Percentiles rank a stretch among this genome's conserved stretches.
Conservation (phyloP, 2,113 vertebrate species). For the Halichoerus grypus region DNA sequence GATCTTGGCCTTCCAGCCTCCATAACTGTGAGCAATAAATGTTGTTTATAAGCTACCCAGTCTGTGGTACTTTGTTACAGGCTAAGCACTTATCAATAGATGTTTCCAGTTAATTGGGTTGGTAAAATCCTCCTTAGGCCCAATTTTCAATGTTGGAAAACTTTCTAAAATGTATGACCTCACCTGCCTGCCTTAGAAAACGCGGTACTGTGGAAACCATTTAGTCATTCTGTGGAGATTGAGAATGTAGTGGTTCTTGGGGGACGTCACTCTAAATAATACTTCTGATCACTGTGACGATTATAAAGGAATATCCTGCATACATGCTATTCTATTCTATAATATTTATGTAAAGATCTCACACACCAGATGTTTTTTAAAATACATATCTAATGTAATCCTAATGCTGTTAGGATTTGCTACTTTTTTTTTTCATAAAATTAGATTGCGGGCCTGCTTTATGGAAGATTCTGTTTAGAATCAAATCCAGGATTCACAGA, state of each 20-base stretch:
- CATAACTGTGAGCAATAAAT: rapidly evolving
- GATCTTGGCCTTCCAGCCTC: neutral
- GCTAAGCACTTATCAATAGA: neutral
- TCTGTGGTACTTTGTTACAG: neutral
- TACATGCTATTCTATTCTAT: rapidly evolving
- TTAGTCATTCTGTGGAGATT: rapidly evolving
- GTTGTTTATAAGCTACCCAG: neutral
- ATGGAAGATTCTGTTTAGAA: neutral
- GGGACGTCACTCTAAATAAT: rapidly evolving
- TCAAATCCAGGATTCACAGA: no score
- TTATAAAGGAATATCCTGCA: rapidly evolving
- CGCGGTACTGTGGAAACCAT: neutral
- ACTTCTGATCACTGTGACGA: neutral
- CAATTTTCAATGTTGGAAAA: neutral
- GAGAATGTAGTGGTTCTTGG: rapidly evolving
- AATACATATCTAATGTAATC: rapidly evolving
- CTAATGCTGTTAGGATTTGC: no score
- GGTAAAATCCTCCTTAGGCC: neutral
- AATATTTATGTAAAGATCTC: rapidly evolving
- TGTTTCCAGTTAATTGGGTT: neutral
- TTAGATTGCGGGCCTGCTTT: neutral
- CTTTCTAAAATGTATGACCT: neutral
- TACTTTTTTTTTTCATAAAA: neutral
- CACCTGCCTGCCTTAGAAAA: neutral
- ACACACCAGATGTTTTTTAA: neutral